phyloP scores from a whole-genome alignment of 2,113 vertebrate species.

The Cercopithecus mona region DNA sequence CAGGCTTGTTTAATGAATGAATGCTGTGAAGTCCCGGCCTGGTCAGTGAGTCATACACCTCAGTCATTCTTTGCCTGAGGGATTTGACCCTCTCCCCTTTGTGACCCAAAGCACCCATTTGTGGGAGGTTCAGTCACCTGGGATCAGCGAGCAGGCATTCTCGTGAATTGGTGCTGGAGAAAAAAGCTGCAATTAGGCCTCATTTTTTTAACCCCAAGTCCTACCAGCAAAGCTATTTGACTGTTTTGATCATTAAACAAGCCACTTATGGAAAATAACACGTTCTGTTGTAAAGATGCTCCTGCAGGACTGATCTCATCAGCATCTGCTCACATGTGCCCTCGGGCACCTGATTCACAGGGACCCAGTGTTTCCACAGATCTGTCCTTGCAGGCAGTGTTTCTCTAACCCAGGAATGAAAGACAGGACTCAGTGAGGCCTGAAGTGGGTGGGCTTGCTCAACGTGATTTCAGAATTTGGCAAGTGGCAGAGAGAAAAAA shows the following conservation, averaged over 20 bases:
- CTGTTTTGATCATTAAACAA: neutral
- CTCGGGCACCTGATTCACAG: neutral
- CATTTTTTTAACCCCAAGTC: neutral
- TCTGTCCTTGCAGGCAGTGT: neutral
- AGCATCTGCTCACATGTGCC: neutral
- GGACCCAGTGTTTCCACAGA: neutral
- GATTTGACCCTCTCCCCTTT: neutral
- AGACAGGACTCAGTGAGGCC: neutral
- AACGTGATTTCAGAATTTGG: neutral
- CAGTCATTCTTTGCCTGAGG: neutral
- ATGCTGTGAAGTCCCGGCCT: neutral
- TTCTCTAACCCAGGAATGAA: neutral
- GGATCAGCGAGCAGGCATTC: neutral
- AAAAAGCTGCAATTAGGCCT: neutral
- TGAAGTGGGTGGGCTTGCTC: neutral
- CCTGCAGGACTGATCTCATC: neutral
- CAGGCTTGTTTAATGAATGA: neutral
- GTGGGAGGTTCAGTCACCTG: neutral
- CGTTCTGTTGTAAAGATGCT: neutral
- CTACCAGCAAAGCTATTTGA: neutral
- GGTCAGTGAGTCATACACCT: neutral
- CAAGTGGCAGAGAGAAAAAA: neutral
- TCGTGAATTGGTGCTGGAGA: neutral
- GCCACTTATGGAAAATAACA: neutral
- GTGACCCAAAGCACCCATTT: neutral